Percentiles rank a stretch among this genome's conserved stretches.
phyloP scores from a whole-genome alignment of 2,113 vertebrate species.

The Erinaceus europaeus region DNA sequence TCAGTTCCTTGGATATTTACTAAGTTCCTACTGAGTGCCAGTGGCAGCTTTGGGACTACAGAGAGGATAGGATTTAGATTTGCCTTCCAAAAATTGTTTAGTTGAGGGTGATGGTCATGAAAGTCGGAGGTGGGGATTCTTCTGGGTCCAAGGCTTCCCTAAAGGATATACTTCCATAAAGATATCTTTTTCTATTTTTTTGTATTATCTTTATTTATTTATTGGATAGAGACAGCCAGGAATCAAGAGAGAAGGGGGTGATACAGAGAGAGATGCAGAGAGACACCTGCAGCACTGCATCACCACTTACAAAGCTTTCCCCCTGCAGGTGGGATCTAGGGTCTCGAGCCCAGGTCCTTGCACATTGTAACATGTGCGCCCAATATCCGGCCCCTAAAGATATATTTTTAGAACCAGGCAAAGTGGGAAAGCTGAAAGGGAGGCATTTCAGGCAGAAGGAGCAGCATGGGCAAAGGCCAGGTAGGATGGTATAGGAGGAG shows the following conservation, averaged over 20 bases:
- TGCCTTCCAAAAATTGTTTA: not conserved
- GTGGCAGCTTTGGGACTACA: not conserved
- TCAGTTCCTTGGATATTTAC: not conserved
- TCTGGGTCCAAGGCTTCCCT: not conserved
- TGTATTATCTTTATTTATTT: no score
- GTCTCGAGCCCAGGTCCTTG: no score
- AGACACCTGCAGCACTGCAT: no score
- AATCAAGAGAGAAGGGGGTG: no score
- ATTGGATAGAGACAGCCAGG: no score
- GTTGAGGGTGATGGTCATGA: not conserved
- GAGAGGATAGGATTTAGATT: not conserved
- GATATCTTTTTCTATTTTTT: no score
- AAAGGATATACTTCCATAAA: not conserved
- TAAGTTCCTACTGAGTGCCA: not conserved
- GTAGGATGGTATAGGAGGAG: no score
- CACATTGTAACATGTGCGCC: no score
- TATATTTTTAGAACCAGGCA: not conserved
- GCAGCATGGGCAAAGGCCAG: not conserved
- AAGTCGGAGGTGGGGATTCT: not conserved
- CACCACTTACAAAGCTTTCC: no score
- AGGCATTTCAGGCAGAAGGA: not conserved
- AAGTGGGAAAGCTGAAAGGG: not conserved
- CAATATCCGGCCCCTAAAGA: no score
- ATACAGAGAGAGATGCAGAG: no score
- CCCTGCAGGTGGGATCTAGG: no score